phyloP scores from a whole-genome alignment of 2,888 invertebrate genomes.

The Strigamia crassipes region DNA sequence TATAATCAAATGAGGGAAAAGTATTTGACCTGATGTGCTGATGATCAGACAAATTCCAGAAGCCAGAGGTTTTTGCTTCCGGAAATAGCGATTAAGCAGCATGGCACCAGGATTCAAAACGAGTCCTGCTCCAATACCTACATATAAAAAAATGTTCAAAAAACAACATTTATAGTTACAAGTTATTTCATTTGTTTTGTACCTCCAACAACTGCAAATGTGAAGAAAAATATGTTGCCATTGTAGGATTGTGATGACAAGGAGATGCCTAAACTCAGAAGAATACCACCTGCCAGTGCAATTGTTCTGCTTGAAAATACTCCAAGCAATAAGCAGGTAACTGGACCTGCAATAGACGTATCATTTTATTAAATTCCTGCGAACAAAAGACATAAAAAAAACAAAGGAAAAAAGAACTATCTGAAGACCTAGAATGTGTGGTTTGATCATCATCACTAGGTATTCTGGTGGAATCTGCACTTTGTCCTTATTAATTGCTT shows the following conservation, averaged over 20 bases:
- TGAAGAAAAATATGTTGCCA: slow-evolving; percentile 71
- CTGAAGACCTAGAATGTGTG: too few species aligned
- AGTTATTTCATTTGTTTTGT: slow-evolving; percentile 31
- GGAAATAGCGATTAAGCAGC: slow-evolving; percentile 70
- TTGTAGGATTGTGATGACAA: slow-evolving; percentile 72
- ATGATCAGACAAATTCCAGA: slow-evolving; percentile 76
- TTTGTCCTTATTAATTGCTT: too few species aligned
- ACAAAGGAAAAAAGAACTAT: too few species aligned
- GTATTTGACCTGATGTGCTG: slow-evolving; percentile 72
- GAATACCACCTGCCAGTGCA: slow-evolving; percentile 73
- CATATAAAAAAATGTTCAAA: neutral
- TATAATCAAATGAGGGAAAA: slow-evolving; percentile 54
- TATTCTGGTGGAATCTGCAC: too few species aligned
- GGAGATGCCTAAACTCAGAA: slow-evolving; percentile 72
- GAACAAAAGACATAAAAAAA: too few species aligned
- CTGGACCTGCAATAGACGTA: slow-evolving; percentile 63
- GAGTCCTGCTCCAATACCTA: slow-evolving; percentile 54
- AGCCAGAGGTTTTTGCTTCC: slow-evolving; percentile 70
- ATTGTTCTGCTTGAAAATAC: slow-evolving; percentile 68
- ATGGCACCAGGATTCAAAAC: slow-evolving; percentile 67
- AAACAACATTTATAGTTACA: too few species aligned
- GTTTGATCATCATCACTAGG: too few species aligned
- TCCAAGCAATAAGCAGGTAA: slow-evolving; percentile 74
- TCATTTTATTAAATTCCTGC: too few species aligned
- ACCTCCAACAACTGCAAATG: slow-evolving; percentile 75